These are phyloP conservation scores for Lasioglossum zephyrum DNA, from an alignment of 2,888 invertebrate species.

Conservation along the genomic window DNA sequence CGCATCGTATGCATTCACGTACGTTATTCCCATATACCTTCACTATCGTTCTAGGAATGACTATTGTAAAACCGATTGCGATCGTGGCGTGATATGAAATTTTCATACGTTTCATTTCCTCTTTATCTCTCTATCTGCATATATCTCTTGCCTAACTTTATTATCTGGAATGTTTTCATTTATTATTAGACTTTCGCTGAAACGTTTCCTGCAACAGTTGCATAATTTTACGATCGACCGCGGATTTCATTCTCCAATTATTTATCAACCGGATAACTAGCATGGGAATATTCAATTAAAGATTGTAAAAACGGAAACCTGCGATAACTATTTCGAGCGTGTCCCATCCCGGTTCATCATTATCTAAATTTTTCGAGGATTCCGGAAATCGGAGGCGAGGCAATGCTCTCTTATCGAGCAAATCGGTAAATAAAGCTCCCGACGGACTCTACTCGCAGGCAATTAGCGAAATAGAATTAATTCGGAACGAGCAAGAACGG, in stretches of 20 bases:
- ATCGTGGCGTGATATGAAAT: conserved; percentile 11
- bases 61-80: not conserved
- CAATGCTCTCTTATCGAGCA: conserved; percentile 38
- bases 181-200: not conserved
- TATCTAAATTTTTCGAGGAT: not conserved
- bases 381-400: not conserved
- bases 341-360: too few species aligned
- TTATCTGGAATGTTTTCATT: not conserved
- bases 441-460: conserved; percentile 2
- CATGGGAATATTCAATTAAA: not conserved
- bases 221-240: not conserved
- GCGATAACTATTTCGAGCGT: not conserved
- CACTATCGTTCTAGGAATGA: not conserved
- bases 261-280: not conserved
- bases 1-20: not conserved
- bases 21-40: not conserved
- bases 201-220: not conserved
- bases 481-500: not conserved
- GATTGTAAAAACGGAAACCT: not conserved
- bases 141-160: not conserved
- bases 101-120: not conserved
- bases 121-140: not conserved
- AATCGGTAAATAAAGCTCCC: conserved; percentile 13
- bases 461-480: conserved; percentile 27
- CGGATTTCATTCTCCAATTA: not conserved